Conservation (phyloP, 2,888 invertebrate genomes). For the Ochropleura leucogaster region DNA sequence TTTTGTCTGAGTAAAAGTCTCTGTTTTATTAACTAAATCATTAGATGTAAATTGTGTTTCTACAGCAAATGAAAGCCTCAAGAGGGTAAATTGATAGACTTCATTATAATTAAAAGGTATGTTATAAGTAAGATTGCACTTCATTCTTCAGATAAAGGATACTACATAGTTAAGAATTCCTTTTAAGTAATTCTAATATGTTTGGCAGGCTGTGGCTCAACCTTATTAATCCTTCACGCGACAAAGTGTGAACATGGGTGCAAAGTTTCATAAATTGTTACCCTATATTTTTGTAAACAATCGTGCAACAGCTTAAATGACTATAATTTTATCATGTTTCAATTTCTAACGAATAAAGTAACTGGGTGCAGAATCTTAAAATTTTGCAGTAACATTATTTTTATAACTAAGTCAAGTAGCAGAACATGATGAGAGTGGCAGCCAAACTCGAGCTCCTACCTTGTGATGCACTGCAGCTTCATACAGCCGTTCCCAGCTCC, state of each 20-base stretch:
- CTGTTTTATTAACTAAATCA: background rate
- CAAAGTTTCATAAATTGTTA: too few species aligned
- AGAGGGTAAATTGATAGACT: background rate
- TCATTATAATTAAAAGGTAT: background rate
- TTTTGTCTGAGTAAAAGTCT: background rate
- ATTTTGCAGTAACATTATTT: background rate
- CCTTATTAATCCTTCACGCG: too few species aligned
- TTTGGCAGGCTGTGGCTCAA: too few species aligned
- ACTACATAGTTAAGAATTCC: too few species aligned
- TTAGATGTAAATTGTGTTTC: background rate
- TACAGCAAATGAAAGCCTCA: background rate
- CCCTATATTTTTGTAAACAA: too few species aligned
- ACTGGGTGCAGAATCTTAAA: background rate
- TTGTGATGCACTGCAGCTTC: constrained; percentile 88
- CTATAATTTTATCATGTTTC: background rate
- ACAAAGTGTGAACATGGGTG: too few species aligned
- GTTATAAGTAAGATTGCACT: background rate
- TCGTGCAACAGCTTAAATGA: too few species aligned
- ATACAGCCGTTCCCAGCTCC: constrained; percentile 90
- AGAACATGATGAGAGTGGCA: background rate
- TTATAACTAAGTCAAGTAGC: background rate
- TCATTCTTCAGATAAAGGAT: too few species aligned
- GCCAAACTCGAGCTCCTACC: constrained; percentile 59
- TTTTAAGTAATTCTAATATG: too few species aligned
- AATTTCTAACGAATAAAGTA: background rate